Conservation (phyloP, 2,113 vertebrate genomes). For the Carlito syrichta region DNA sequence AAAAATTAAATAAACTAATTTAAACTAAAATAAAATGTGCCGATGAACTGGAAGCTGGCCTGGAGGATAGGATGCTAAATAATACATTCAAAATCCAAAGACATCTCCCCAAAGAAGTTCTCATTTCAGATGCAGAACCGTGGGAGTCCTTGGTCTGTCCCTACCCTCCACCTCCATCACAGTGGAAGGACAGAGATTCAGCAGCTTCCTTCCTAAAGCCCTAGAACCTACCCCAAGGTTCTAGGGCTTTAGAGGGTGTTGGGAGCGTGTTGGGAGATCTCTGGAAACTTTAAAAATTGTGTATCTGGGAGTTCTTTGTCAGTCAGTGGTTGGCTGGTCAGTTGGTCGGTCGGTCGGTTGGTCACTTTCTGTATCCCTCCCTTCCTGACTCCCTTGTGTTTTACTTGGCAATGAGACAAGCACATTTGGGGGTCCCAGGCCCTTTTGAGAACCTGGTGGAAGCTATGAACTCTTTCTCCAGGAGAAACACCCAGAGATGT, state of each 20-base stretch:
- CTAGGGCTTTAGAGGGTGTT: neutral
- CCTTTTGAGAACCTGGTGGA: neutral
- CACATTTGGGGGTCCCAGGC: neutral
- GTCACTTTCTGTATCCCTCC: neutral
- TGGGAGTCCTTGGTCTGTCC: fast-evolving
- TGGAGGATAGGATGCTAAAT: neutral
- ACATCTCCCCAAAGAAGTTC: neutral
- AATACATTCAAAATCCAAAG: neutral
- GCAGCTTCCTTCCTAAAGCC: neutral
- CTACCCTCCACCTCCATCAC: fast-evolving
- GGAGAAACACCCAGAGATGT: neutral
- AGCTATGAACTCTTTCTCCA: neutral
- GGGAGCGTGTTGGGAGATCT: neutral
- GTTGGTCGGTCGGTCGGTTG: neutral
- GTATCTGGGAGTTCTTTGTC: neutral
- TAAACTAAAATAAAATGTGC: slow-evolving; percentile 13
- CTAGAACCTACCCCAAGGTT: too few relatives aligned
- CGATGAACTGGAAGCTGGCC: neutral
- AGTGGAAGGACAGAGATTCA: neutral
- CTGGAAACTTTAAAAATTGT: neutral
- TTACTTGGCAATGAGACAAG: neutral
- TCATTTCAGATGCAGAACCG: neutral
- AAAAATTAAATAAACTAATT: too few relatives aligned
- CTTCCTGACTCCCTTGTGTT: neutral
- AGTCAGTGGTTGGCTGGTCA: too few relatives aligned